Evolutionary conservation across 2,797 vertebrate species (phyloP).

Genomic region (Eremophila alpestris): DNA sequence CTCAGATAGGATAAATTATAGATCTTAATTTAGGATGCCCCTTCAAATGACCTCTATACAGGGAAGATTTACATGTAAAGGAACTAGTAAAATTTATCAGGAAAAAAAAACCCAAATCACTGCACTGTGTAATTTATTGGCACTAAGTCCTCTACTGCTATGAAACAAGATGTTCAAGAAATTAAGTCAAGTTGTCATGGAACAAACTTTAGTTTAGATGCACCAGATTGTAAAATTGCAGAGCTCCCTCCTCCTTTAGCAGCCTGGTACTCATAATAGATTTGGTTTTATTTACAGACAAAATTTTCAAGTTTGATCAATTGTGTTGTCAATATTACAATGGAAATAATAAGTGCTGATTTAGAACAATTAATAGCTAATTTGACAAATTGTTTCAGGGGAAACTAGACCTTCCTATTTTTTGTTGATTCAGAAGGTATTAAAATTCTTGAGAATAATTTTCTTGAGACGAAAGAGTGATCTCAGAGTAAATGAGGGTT

Average conservation of each 20-base stretch:
- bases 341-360: neutral
- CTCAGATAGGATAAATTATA: neutral
- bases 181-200: neutral
- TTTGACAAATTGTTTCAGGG: neutral
- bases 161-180: neutral
- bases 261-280: neutral
- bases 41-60: neutral
- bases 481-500: neutral
- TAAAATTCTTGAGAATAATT: neutral
- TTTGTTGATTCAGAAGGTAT: neutral
- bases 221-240: neutral
- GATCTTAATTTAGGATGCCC: neutral
- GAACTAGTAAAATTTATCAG: neutral
- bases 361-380: neutral
- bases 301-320: neutral
- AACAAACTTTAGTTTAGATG: neutral
- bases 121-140: neutral
- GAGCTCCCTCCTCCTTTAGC: neutral
- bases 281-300: neutral
- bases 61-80: neutral
- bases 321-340: neutral
- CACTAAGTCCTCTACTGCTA: neutral
- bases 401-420: neutral
- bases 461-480: neutral
- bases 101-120: neutral